Evolutionary conservation across 2,797 vertebrate genomes (phyloP), one percentile per base, ranked within the genome.

Genomic region (Bovichtus variegatus): DNA sequence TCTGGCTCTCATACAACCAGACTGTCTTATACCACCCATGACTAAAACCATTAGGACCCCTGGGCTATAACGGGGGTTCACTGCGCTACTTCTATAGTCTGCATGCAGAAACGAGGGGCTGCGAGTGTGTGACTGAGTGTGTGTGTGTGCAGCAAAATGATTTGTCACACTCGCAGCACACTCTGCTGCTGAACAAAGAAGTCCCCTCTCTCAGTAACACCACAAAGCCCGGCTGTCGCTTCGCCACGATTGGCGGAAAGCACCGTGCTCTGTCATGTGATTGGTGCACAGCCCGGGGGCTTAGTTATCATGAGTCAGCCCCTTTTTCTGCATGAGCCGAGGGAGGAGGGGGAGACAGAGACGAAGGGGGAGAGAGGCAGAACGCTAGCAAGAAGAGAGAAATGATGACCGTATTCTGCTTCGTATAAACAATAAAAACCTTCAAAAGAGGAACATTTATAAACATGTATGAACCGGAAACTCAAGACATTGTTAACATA

Each of bases 141-240:
- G 61, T 68, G 36, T 67, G 62, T 67, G 82, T 71, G 83, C 6
- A 57, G 70, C 61, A 50, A 84, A 88, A 64, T 80, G 85, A 93
- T 93, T 90, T 62, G 88, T 93, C 87, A 91, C 87, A 85, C 84
- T 87, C 23, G 1, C 74, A 91, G 86, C 89, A 87, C 87, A 81
- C 92, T 92, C 75, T 73, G 85, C 75, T 73, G 85, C 66, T 80
- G 83, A 90, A 94, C 90, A 93, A 92, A 93, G 89, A 78, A 85
- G 70, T 47, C 76, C 78, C 68, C 80, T 81, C 88, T 74, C 57
- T 63, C 13, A 19, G 63, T 43, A 74, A 74, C 85, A 74, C 75
- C 76, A 77, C 73, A 77, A 76, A 83, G 76, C 10, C 51, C 1
- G 13, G 54, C 79, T 21, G 76, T 61, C 16, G 21, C 67, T 16